Conservation (phyloP, 2,113 vertebrate species). For the Chelonoidis abingdonii region DNA sequence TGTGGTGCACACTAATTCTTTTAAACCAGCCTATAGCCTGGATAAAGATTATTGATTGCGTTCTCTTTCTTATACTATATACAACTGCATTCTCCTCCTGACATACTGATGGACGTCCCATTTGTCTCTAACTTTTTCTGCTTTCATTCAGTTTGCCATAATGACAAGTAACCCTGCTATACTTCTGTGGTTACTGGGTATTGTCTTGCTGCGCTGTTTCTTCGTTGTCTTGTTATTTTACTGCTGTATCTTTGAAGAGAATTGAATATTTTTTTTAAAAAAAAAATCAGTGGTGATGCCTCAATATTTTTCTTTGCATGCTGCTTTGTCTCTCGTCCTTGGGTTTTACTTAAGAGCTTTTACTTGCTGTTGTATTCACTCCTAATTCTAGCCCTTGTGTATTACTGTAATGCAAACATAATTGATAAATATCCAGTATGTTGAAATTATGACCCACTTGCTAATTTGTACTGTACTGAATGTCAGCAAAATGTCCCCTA, state of each 20-base stretch:
- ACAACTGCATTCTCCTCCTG: not conserved
- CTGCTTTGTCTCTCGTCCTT: not conserved
- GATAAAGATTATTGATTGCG: not conserved
- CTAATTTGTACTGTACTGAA: constrained; percentile 30
- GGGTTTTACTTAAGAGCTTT: not conserved
- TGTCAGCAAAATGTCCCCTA: constrained; percentile 30
- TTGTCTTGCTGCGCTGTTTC: not conserved
- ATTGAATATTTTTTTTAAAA: not conserved
- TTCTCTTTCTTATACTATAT: not conserved
- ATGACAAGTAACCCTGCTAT: not conserved
- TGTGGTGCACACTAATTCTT: not conserved
- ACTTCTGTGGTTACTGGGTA: not conserved
- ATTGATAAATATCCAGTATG: not conserved
- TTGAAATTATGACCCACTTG: constrained; percentile 45
- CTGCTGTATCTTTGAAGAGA: not conserved
- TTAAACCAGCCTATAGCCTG: not conserved
- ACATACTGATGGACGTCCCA: not conserved
- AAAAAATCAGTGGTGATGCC: not conserved
- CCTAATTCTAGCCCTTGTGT: constrained; percentile 5
- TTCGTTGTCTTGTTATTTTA: not conserved
- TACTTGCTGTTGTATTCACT: not conserved
- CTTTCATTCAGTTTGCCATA: not conserved
- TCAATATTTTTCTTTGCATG: not conserved
- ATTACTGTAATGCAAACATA: constrained; percentile 41
- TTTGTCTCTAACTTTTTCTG: not conserved